Evolutionary conservation across 2,113 vertebrate genomes (phyloP), one percentile per base, ranked within the genome.

Genomic region (Gorilla gorilla): DNA sequence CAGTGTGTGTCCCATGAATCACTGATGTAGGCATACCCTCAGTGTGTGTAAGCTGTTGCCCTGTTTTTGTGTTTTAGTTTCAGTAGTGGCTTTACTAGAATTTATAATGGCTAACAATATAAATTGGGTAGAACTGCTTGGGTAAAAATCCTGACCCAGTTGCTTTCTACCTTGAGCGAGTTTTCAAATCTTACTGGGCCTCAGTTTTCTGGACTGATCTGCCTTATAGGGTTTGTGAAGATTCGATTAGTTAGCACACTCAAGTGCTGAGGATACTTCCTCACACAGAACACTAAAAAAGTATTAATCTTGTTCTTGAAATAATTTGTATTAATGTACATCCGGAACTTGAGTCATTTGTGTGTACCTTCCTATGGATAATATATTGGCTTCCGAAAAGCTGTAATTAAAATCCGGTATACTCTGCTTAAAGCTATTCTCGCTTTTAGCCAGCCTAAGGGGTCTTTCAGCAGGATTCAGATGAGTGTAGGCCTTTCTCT

Each of bases 151-250:
- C 30, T 81, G 40, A 52, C 52, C n/a, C 27, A 40, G 8, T 89
- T 75, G 40, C 57, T 72, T 81, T 96, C 35, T 40, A 10, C 45
- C 52, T 72, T 78, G 59, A 85, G 22, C 5, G 76, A 40, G 32
- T 75, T 70, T 85, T 80, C 7, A 89, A 89, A 48, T 68, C 25
- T 84, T 68, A 35, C 11, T 43, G 17, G 30, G 9, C 61, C 55
- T 80, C 30, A 32, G 66, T 92, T 93, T 97, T 94, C 76, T 97
- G 30, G 75, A n/a, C 35, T 89, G 45, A 78, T 59, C 75, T 87
- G 20, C 35, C 7, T 90, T 11, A 73, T 12, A 7, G 76, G 11
- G 1, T 68, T 68, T 70, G 2, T 83, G n/a, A 91, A 55, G 70
- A 79, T 84, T 93, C 25, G 40, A 89, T 45, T 61, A 70, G 27